Percentiles rank a stretch among this genome's conserved stretches.
These are phyloP conservation scores for Pterocles orientalis DNA, from an alignment of 2,113 vertebrate genomes.

Conservation along the genomic window DNA sequence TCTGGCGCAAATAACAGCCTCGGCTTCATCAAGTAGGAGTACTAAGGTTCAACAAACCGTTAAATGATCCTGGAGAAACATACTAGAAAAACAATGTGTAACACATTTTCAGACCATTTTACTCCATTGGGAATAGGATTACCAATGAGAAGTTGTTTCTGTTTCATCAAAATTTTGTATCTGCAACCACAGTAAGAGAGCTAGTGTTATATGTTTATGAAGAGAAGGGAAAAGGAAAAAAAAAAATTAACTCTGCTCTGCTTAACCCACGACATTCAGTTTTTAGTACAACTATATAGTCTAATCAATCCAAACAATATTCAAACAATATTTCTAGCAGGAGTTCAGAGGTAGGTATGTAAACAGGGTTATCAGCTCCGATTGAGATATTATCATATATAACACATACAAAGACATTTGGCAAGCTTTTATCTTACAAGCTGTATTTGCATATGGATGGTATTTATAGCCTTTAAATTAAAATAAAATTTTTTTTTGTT, in stretches of 20 bases:
- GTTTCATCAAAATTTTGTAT: background rate
- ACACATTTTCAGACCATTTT: background rate
- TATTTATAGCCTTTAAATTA: slow-evolving; percentile 47
- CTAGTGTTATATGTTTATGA: no score
- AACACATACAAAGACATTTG: background rate
- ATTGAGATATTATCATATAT: background rate
- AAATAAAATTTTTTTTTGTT: background rate
- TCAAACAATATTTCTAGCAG: background rate
- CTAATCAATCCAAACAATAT: background rate
- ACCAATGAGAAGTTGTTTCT: background rate
- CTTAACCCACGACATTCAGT: no score
- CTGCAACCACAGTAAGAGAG: background rate
- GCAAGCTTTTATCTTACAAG: slow-evolving; percentile 5
- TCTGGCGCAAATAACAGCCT: background rate
- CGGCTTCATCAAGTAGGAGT: background rate
- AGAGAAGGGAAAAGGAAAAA: no score
- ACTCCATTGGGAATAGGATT: background rate
- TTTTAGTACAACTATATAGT: background rate
- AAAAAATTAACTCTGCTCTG: no score
- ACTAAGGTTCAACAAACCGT: background rate
- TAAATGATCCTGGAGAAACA: background rate
- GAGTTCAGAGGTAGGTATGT: background rate
- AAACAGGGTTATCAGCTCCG: background rate
- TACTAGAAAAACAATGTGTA: background rate
- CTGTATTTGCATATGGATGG: background rate